phyloP scores from a whole-genome alignment of 2,113 vertebrate species.

The Prietella phreatophila region DNA sequence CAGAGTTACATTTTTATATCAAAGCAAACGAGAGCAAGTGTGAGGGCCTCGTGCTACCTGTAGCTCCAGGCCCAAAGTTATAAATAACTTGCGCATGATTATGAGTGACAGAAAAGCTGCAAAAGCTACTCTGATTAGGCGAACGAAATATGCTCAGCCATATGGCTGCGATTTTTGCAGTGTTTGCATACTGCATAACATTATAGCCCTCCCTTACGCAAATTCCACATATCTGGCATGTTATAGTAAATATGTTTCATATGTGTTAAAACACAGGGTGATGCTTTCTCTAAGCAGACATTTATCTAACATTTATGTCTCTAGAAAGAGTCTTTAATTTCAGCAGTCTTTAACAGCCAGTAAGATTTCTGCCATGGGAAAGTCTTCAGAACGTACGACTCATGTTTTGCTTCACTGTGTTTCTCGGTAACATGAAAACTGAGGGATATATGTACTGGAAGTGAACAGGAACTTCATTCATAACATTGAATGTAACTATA shows the following conservation, averaged over 20 bases:
- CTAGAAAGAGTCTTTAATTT: background rate
- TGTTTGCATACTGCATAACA: constrained; percentile 10
- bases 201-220: background rate
- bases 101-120: constrained; percentile 6
- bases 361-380: background rate
- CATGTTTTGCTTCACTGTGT: background rate
- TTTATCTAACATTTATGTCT: background rate
- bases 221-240: background rate
- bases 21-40: background rate
- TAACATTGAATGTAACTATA: background rate
- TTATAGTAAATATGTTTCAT: background rate
- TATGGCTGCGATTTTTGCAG: constrained; percentile 34
- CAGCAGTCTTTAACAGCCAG: background rate
- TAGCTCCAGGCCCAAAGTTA: background rate
- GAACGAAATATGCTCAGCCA: constrained; percentile 32
- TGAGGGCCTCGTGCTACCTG: constrained; percentile 12
- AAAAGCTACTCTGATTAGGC: background rate
- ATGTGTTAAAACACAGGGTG: background rate
- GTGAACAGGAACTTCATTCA: background rate
- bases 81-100: background rate
- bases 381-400: background rate
- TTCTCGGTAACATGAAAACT: background rate
- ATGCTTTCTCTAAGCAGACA: background rate
- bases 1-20: constrained; percentile 5
- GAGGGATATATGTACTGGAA: background rate